Evolutionary conservation across 2,888 invertebrate genomes (phyloP).

Genomic region (Drosophila meridiana): DNA sequence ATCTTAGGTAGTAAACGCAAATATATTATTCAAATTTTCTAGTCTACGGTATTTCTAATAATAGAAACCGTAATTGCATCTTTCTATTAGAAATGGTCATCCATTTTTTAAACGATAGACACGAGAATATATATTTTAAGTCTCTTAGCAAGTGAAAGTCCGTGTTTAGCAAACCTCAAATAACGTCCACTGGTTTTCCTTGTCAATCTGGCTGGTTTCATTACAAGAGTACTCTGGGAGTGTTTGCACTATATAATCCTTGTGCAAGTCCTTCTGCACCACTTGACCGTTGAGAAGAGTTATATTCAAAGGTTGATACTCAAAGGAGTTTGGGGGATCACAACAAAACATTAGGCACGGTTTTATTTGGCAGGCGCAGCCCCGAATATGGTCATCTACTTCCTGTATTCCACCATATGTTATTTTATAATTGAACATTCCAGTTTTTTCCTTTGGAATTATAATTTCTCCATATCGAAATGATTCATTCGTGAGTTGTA

Average conservation of each 20-base stretch:
- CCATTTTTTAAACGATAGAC: no score
- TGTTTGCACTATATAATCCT: constrained; percentile 12
- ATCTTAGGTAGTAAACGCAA: no score
- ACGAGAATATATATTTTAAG: no score
- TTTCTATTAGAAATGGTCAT: no score
- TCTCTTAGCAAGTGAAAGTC: no score
- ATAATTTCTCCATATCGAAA: constrained; percentile 54
- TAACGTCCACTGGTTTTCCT: constrained; percentile 19
- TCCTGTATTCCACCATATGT: fast-evolving
- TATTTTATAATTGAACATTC: constrained; percentile 33
- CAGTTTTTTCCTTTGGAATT: constrained; percentile 46
- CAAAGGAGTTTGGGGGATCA: background rate
- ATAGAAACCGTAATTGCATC: no score
- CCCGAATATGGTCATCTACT: constrained; percentile 38
- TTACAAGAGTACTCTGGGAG: constrained; percentile 13
- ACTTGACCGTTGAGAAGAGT: constrained; percentile 1
- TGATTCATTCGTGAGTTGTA: constrained; percentile 45
- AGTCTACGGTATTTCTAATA: no score
- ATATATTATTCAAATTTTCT: no score
- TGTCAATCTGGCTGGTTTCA: background rate
- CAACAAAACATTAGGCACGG: constrained; percentile 79
- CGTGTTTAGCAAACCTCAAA: constrained; percentile 24
- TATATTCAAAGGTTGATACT: constrained; percentile 5
- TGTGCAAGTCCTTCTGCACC: background rate
- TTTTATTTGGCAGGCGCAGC: constrained; percentile 71